These are phyloP conservation scores for Perodicticus potto DNA, from an alignment of 2,797 vertebrate species.

Conservation along the genomic window DNA sequence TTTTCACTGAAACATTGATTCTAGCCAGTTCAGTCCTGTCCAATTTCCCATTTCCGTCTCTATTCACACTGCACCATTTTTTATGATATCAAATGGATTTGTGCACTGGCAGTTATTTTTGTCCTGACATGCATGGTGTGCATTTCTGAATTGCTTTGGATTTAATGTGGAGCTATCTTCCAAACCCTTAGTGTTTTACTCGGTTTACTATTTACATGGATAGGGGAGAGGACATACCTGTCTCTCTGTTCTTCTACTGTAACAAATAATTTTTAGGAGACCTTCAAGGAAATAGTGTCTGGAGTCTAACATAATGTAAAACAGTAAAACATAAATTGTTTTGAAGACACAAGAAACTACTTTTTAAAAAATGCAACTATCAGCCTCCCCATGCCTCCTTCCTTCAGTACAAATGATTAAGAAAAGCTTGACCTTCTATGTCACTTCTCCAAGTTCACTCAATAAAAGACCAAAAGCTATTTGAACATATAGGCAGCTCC, in stretches of 20 bases:
- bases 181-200: background rate
- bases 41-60: background rate
- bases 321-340: background rate
- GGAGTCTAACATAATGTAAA: background rate
- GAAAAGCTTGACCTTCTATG: background rate
- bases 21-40: background rate
- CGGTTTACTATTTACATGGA: background rate
- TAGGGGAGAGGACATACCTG: background rate
- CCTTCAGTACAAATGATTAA: background rate
- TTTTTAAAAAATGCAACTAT: background rate
- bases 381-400: background rate
- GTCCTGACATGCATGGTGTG: background rate
- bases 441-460: background rate
- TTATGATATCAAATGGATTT: background rate
- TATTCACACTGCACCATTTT: background rate
- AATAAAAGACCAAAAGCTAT: background rate
- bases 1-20: slow-evolving; percentile 5
- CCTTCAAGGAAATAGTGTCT: background rate
- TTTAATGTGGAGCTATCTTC: background rate
- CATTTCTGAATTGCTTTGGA: background rate
- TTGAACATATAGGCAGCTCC: background rate
- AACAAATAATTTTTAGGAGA: background rate
- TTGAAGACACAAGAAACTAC: background rate
- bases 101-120: background rate
- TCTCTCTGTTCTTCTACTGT: background rate